A percentile compares a stretch with the other conserved stretches of the same genome.
These are phyloP conservation scores for Griposia aprilina DNA, from an alignment of 2,888 invertebrate species.

Conservation along the genomic window DNA sequence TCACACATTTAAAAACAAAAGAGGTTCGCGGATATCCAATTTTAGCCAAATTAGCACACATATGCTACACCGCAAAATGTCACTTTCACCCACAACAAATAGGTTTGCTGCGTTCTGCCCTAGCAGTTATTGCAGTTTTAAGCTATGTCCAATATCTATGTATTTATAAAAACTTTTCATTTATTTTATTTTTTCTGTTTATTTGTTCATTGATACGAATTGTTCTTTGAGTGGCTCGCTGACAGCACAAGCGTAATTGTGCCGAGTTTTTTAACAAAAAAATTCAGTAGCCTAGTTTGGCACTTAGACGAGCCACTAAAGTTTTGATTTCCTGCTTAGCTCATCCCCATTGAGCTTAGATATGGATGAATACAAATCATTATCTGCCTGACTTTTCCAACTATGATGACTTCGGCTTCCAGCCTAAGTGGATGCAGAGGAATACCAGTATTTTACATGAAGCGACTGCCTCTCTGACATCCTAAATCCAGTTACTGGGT, in stretches of 20 bases:
- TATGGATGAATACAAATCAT: not conserved
- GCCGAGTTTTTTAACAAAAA: not conserved
- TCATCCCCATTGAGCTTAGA: no score
- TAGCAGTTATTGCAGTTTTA: not conserved
- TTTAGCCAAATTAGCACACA: constrained; percentile 11
- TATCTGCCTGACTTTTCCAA: not conserved
- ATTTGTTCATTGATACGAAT: not conserved
- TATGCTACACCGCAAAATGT: constrained; percentile 3
- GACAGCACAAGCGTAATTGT: not conserved
- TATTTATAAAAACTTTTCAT: not conserved
- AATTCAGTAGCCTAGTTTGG: not conserved
- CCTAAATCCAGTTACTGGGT: not conserved
- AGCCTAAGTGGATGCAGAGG: not conserved
- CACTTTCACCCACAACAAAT: constrained; percentile 4
- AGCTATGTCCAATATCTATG: not conserved
- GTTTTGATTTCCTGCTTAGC: not conserved
- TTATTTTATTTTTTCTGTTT: not conserved
- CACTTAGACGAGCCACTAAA: no score
- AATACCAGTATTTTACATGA: not conserved
- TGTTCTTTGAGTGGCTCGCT: not conserved
- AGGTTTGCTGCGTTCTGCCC: not conserved
- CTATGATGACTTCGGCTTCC: not conserved
- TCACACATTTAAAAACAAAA: not conserved
- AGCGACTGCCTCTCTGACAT: not conserved
- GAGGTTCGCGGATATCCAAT: not conserved